phyloP scores from a whole-genome alignment of 2,113 vertebrate species.

The Heloderma charlesbogerti region DNA sequence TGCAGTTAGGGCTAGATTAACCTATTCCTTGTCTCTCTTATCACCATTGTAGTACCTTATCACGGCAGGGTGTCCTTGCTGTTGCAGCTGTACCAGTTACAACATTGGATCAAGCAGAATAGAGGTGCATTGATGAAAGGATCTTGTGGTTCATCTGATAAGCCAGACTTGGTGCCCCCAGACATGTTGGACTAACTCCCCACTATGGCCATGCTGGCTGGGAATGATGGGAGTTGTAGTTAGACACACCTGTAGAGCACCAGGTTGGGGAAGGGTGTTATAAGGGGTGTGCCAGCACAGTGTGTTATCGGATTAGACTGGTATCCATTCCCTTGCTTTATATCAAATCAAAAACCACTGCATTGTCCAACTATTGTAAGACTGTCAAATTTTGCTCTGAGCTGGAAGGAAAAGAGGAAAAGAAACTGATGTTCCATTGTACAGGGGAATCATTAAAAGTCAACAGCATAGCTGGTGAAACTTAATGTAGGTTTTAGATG shows the following conservation, averaged over 20 bases:
- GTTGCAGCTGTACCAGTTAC: neutral
- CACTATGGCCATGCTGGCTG: too few species aligned
- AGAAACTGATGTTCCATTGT: neutral
- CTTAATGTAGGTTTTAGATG: neutral
- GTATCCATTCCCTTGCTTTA: neutral
- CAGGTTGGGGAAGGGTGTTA: too few species aligned
- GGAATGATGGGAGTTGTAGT: too few species aligned
- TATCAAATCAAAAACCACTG: neutral
- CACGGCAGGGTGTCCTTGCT: neutral
- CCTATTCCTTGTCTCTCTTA: neutral
- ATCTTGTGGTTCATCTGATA: neutral
- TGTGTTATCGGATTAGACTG: neutral
- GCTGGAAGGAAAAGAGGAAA: constrained; percentile 4
- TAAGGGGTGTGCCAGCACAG: neutral
- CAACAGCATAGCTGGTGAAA: neutral
- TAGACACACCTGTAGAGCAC: too few species aligned
- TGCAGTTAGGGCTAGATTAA: neutral
- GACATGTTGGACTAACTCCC: too few species aligned
- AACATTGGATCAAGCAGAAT: neutral
- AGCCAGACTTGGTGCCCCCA: too few species aligned
- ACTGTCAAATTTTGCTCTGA: neutral
- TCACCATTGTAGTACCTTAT: neutral
- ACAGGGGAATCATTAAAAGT: neutral
- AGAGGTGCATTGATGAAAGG: neutral
- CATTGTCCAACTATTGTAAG: neutral